A percentile compares a stretch with the other conserved stretches of the same genome.
These are phyloP conservation scores for Poeciliopsis infans DNA, from an alignment of 2,797 vertebrate genomes.

Conservation along the genomic window DNA sequence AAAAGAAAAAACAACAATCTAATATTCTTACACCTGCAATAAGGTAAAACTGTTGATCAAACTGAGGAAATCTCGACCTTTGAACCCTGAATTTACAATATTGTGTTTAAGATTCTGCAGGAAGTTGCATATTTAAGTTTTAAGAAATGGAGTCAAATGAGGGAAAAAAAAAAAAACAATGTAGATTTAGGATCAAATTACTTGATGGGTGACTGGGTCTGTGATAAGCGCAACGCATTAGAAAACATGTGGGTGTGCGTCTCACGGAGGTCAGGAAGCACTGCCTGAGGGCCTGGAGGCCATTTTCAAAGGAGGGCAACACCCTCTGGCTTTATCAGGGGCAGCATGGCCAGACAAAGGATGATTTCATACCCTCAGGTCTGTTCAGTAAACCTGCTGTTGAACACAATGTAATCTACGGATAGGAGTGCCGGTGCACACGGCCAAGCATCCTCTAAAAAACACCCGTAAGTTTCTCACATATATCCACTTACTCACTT, in stretches of 20 bases:
- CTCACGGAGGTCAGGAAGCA: slow-evolving; percentile 51
- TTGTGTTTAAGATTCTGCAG: not conserved
- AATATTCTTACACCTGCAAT: not conserved
- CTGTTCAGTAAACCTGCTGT: slow-evolving; percentile 50
- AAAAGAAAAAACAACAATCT: slow-evolving; percentile 37
- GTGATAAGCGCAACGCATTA: slow-evolving; percentile 32
- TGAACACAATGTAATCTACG: slow-evolving; percentile 79
- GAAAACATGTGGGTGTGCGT: slow-evolving; percentile 5
- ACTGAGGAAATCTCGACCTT: not conserved
- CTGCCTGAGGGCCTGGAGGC: slow-evolving; percentile 44
- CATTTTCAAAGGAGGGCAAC: slow-evolving; percentile 51
- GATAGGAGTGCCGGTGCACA: slow-evolving; percentile 57
- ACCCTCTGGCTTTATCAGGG: slow-evolving; percentile 58
- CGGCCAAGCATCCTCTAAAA: slow-evolving; percentile 45
- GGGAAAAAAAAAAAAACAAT: slow-evolving; percentile 38
- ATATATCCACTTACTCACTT: slow-evolving; percentile 34
- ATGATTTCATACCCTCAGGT: slow-evolving; percentile 63
- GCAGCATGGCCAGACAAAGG: slow-evolving; percentile 46
- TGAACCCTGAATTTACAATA: not conserved
- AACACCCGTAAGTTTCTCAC: slow-evolving; percentile 56
- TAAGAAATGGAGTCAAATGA: slow-evolving; percentile 8
- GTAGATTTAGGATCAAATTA: slow-evolving; percentile 16
- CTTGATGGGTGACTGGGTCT: slow-evolving; percentile 33
- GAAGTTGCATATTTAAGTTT: not conserved
- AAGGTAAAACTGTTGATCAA: not conserved